A percentile compares a stretch with the other conserved stretches of the same genome.
These are phyloP conservation scores for Schizopygopsis pylzovi DNA, from an alignment of 2,797 vertebrate genomes.

Conservation along the genomic window DNA sequence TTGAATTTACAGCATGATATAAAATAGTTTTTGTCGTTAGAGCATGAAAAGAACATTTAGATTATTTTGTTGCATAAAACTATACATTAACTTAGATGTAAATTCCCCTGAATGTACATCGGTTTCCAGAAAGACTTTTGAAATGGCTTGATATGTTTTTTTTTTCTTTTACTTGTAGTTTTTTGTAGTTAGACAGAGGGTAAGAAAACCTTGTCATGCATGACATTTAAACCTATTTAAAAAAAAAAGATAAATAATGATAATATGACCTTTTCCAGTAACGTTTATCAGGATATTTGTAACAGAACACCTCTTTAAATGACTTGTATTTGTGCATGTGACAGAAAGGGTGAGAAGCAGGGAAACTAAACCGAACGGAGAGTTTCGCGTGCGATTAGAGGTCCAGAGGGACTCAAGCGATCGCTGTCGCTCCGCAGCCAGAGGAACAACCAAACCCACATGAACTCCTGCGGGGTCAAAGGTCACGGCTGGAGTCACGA, in stretches of 20 bases:
- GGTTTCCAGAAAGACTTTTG: no score
- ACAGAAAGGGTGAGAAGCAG: conserved; percentile 39
- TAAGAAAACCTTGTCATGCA: no score
- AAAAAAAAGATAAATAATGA: background rate
- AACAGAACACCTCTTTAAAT: background rate
- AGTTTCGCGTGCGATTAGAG: conserved; percentile 63
- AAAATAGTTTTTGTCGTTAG: background rate
- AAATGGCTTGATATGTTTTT: no score
- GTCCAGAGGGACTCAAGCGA: conserved; percentile 12
- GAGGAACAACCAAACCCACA: conserved; percentile 53
- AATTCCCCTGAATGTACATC: no score
- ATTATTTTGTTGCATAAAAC: no score
- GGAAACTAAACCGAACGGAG: conserved; percentile 1
- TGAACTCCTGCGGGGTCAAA: conserved; percentile 58
- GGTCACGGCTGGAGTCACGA: conserved; percentile 68
- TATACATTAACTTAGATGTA: no score
- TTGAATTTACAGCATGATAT: no score
- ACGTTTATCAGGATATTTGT: conserved; percentile 1
- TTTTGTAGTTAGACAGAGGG: no score
- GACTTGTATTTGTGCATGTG: background rate
- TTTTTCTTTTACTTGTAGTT: no score
- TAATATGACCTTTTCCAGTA: background rate
- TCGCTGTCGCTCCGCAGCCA: background rate
- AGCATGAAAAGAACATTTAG: background rate
- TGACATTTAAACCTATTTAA: background rate